Conservation (phyloP, 2,113 vertebrate genomes). For the Tichodroma muraria region DNA sequence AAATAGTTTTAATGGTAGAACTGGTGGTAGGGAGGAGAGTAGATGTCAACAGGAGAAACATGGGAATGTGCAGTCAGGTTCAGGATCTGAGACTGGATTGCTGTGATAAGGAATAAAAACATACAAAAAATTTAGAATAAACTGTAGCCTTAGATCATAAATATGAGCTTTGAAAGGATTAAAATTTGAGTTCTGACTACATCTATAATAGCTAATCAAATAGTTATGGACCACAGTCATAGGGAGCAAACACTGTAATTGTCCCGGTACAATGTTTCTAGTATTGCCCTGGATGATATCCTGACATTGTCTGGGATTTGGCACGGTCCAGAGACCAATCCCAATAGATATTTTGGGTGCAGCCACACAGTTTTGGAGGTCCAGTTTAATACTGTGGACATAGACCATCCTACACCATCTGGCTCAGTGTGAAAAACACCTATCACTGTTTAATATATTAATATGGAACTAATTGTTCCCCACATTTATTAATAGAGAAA, state of each 20-base stretch:
- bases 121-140: background rate
- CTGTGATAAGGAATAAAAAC: background rate
- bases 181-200: background rate
- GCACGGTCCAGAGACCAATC: accelerated
- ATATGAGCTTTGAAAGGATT: background rate
- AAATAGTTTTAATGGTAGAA: background rate
- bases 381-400: background rate
- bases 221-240: background rate
- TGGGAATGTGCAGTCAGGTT: background rate
- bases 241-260: background rate
- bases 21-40: background rate
- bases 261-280: background rate
- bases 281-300: background rate
- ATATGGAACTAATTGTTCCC: background rate
- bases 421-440: background rate
- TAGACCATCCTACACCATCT: too few relatives aligned
- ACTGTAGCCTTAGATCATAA: background rate
- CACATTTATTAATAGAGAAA: background rate
- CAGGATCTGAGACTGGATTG: background rate
- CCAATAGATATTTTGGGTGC: background rate
- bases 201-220: background rate
- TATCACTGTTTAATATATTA: background rate
- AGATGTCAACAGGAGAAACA: background rate
- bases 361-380: background rate
- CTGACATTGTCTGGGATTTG: background rate